Evolutionary conservation across 2,888 invertebrate species (phyloP).

Genomic region (Tribolium freemani): DNA sequence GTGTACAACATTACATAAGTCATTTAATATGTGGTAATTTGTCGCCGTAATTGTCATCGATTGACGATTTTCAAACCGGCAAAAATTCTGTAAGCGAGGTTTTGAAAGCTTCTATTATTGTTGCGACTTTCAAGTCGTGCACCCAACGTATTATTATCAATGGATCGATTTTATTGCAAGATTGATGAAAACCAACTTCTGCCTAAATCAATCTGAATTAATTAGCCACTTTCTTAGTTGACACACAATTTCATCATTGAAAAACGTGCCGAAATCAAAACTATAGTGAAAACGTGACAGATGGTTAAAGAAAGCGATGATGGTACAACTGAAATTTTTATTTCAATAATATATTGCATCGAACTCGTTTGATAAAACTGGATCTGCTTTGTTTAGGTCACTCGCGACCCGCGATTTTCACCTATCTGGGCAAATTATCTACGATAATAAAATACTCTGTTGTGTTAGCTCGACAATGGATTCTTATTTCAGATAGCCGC

Average conservation of each 20-base stretch:
- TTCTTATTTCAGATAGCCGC: slow-evolving; percentile 16
- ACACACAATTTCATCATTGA: slow-evolving; percentile 20
- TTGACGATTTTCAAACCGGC: background rate
- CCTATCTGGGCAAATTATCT: slow-evolving; percentile 26
- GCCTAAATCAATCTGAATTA: background rate
- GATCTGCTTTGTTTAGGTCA: slow-evolving; percentile 21
- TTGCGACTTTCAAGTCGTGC: slow-evolving; percentile 2
- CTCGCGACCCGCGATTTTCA: slow-evolving; percentile 12
- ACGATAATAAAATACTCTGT: slow-evolving; percentile 5
- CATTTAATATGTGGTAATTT: slow-evolving; percentile 18
- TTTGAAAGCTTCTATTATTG: background rate
- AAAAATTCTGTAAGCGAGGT: slow-evolving; percentile 1
- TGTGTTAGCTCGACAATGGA: slow-evolving; percentile 16
- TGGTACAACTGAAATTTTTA: slow-evolving; percentile 40
- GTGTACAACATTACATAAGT: slow-evolving; percentile 19
- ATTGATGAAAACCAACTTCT: background rate
- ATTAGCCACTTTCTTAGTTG: slow-evolving; percentile 10
- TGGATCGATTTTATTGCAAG: background rate
- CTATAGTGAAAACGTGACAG: slow-evolving; percentile 55
- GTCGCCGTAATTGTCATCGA: slow-evolving; percentile 3
- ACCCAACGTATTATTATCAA: slow-evolving; percentile 10
- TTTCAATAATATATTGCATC: slow-evolving; percentile 37
- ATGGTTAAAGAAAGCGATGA: slow-evolving; percentile 55
- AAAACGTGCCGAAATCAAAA: slow-evolving; percentile 44
- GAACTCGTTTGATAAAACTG: slow-evolving; percentile 23